Evolutionary conservation across 1,140 invertebrate species (phyloP).

Genomic region (Drosophila paulistorum): DNA sequence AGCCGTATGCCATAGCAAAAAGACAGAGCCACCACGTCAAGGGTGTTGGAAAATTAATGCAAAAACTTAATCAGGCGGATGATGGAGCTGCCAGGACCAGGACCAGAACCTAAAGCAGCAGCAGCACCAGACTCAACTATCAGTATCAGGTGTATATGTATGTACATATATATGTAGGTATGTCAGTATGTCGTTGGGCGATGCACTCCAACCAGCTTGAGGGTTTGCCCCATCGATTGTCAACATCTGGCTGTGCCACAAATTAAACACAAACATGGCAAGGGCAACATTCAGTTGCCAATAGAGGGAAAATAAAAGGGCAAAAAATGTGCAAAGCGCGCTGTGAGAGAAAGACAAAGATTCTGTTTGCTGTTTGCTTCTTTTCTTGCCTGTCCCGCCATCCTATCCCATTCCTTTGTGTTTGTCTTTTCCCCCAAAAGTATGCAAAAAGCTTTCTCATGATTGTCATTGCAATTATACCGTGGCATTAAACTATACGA

Average conservation of each 20-base stretch:
- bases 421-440: conserved; percentile 39
- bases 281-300: conserved; percentile 23
- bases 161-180: conserved; percentile 1
- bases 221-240: conserved; percentile 62
- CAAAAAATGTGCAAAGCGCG: background rate
- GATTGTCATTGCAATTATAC: conserved; percentile 19
- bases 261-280: conserved; percentile 73
- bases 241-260: conserved; percentile 63
- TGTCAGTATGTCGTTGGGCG: conserved; percentile 18
- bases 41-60: conserved; percentile 59
- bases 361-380: conserved; percentile 18
- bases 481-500: conserved; percentile 4
- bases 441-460: conserved; percentile 28
- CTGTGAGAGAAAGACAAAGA: background rate
- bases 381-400: conserved; percentile 17
- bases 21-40: conserved; percentile 20
- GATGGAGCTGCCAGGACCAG: conserved; percentile 41
- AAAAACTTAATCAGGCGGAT: conserved; percentile 70
- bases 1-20: background rate
- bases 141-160: conserved; percentile 27
- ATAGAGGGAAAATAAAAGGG: conserved; percentile 24
- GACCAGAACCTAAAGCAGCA: background rate
- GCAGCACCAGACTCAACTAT: background rate
- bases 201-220: conserved; percentile 22
- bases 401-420: conserved; percentile 17